Evolutionary conservation across 2,888 invertebrate genomes (phyloP).

Genomic region (Archaeoteleia sp.): DNA sequence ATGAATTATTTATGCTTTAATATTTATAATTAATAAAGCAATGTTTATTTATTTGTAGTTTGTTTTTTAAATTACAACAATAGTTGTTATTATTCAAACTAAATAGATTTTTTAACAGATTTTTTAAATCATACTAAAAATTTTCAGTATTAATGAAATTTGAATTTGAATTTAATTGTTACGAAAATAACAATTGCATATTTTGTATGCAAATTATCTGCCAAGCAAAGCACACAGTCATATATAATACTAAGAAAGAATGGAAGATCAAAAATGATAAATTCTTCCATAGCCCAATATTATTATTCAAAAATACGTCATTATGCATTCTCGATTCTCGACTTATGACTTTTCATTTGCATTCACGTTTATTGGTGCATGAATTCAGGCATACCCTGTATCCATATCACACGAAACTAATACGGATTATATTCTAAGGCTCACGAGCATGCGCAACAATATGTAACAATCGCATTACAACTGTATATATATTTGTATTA

Average conservation of each 20-base stretch:
- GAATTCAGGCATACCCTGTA: constrained; percentile 29
- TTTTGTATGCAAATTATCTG: too few species aligned
- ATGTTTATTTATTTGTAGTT: too few species aligned
- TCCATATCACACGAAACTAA: constrained; percentile 34
- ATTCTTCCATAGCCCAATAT: constrained; percentile 11
- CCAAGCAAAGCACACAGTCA: too few species aligned
- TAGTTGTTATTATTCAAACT: too few species aligned
- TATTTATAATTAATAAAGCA: too few species aligned
- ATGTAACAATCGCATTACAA: constrained; percentile 30
- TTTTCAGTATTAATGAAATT: too few species aligned
- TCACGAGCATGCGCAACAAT: constrained; percentile 28
- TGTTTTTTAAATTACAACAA: too few species aligned
- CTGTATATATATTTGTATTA: constrained; percentile 17
- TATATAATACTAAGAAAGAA: neutral
- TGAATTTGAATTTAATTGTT: too few species aligned
- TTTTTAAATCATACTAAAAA: too few species aligned
- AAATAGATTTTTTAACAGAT: too few species aligned
- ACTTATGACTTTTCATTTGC: constrained; percentile 28
- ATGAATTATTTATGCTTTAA: too few species aligned
- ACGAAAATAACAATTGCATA: too few species aligned
- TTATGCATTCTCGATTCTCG: constrained; percentile 24
- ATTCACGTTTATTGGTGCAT: constrained; percentile 45
- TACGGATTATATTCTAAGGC: constrained; percentile 41
- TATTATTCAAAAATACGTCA: constrained; percentile 28
- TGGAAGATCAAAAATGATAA: neutral